Evolutionary conservation across 2,888 invertebrate genomes (phyloP).

Genomic region (Agriotes lineatus): DNA sequence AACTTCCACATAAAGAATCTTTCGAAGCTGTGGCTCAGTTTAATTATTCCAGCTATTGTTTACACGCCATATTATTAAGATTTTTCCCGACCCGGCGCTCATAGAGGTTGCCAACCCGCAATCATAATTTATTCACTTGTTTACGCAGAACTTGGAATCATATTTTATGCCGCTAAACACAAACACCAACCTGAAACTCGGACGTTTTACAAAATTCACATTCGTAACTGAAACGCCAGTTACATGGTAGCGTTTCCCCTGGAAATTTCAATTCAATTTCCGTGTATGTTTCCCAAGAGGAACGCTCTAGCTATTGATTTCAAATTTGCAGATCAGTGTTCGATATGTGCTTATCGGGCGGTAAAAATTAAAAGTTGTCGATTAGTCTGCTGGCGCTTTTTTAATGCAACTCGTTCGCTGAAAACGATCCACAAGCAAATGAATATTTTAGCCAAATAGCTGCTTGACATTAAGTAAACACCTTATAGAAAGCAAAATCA

Average conservation of each 20-base stretch:
- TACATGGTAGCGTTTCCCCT: constrained; percentile 3
- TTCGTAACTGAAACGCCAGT: constrained; percentile 5
- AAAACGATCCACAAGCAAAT: no score
- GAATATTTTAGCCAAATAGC: no score
- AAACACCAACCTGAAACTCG: not conserved
- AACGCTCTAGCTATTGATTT: constrained; percentile 5
- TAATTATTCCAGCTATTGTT: no score
- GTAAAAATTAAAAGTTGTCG: constrained; percentile 6
- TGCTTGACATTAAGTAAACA: no score
- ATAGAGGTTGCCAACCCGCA: not conserved
- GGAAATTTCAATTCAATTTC: constrained; percentile 23
- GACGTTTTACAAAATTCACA: not conserved
- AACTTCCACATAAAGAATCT: no score
- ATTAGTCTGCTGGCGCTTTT: not conserved
- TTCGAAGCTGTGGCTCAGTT: no score
- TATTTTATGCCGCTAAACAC: not conserved
- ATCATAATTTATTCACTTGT: not conserved
- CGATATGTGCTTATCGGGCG: not conserved
- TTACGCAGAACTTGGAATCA: not conserved
- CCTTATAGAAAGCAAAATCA: no score
- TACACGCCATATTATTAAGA: no score
- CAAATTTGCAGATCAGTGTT: not conserved
- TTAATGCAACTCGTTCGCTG: not conserved
- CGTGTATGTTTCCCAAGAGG: constrained; percentile 5
- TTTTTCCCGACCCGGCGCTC: not conserved